Evolutionary conservation across 2,113 vertebrate genomes (phyloP), one percentile per base, ranked within the genome.

Genomic region (Australoheros scitulus): DNA sequence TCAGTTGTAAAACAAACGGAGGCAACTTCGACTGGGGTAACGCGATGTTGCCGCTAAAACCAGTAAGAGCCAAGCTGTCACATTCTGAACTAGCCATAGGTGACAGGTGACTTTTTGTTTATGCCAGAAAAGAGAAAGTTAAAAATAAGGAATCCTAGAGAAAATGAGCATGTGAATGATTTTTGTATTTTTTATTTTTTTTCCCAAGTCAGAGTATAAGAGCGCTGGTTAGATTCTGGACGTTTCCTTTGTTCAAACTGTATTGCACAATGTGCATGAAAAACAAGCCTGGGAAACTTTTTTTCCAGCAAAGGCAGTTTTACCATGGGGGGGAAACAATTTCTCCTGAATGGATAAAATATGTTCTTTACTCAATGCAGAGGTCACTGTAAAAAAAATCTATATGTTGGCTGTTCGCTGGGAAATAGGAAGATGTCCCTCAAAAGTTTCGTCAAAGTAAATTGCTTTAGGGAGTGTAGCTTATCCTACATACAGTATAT

Each of bases 281-380:
- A 89, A 92, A 72, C 84, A 83, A 43, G 24, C 87, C 83, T 85
- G 84, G 83, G 90, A 92, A 93, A 84, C 24, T 41, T 18, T 10
- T 58, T 85, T 58, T 84, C 52, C 36, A 41, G 41, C 41, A 50
- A 75, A 88, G 4, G 55, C 38, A 36, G 50, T n/a, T 22, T 70
- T 29, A 78, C 75, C 11, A 50, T 47, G 10, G 50, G 77, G 77
- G 26, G 64, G n/a, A 47, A 63, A 56, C 1, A 0, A 17, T 32
- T 41, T 64, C 63, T 65, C 41, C 61, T 79, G 47, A 82, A 90
- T 72, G 15, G 29, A 64, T 79, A 65, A 81, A 79, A 83, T 63
- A 60, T 86, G 81, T 57, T 61, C 61, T 11, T 24, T 50, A 81
- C 43, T 41, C 60, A 77, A 86, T 10, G 29, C 59, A 77, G n/a